phyloP scores from a whole-genome alignment of 2,888 invertebrate genomes.

The Pherbina coryleti region DNA sequence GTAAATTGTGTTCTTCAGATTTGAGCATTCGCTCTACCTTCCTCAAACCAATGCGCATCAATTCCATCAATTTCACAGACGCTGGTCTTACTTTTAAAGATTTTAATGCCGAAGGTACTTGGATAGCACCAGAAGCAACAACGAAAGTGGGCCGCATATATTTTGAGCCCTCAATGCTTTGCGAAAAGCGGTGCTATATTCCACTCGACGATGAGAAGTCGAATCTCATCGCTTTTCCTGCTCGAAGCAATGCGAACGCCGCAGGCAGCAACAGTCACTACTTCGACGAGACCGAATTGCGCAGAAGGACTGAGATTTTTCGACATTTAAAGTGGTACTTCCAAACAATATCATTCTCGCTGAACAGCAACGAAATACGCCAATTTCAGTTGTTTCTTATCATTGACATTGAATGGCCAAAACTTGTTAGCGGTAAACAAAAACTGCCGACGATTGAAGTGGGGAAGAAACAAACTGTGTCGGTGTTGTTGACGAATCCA shows the following conservation, averaged over 20 bases:
- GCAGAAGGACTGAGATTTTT: constrained; percentile 65
- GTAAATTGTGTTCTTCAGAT: constrained; percentile 81
- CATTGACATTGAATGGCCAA: constrained; percentile 68
- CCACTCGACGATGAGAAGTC: constrained; percentile 48
- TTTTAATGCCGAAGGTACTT: constrained; percentile 64
- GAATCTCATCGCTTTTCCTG: constrained; percentile 46
- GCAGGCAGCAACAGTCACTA: constrained; percentile 55
- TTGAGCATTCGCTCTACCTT: constrained; percentile 87
- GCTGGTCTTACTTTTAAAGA: constrained; percentile 75
- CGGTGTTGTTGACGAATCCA: constrained; percentile 65
- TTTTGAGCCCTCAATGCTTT: constrained; percentile 81
- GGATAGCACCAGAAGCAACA: constrained; percentile 71
- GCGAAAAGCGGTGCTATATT: constrained; percentile 70
- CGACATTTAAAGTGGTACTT: constrained; percentile 64
- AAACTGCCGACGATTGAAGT: constrained; percentile 64
- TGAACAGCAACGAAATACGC: constrained; percentile 65
- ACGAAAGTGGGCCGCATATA: constrained; percentile 74
- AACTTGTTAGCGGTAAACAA: constrained; percentile 62
- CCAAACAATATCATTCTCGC: constrained; percentile 62
- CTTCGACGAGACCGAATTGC: constrained; percentile 65
- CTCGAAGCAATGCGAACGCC: constrained; percentile 35
- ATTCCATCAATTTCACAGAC: constrained; percentile 72
- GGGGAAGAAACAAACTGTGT: constrained; percentile 60
- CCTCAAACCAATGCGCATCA: constrained; percentile 82
- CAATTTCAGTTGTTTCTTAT: constrained; percentile 65